Evolutionary conservation across 2,888 invertebrate genomes (phyloP).

Genomic region (Proisotoma minuta): DNA sequence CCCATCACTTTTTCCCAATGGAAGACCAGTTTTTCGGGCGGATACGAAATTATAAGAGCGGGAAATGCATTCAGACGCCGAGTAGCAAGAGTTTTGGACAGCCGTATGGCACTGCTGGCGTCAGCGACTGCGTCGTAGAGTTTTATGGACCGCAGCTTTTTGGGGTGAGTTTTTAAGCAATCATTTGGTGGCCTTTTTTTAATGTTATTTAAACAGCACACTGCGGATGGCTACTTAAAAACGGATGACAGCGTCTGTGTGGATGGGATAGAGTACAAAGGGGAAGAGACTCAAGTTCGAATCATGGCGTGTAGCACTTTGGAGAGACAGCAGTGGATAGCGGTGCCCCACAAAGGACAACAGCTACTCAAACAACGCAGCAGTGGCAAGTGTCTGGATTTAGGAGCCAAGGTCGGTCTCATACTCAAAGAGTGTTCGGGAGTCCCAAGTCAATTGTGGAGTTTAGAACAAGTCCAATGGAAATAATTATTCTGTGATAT

Average conservation of each 20-base stretch:
- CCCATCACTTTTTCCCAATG: conserved; percentile 90
- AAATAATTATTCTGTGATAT: no score
- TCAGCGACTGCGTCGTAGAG: conserved; percentile 61
- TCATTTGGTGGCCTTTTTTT: no score
- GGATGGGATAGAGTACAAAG: conserved; percentile 60
- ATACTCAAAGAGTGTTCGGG: conserved; percentile 59
- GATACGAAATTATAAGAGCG: conserved; percentile 59
- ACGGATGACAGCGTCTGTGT: conserved; percentile 83
- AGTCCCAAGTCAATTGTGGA: conserved; percentile 63
- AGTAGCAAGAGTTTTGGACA: conserved; percentile 55
- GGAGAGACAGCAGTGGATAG: conserved; percentile 65
- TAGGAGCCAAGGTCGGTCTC: conserved; percentile 55
- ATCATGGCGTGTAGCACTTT: conserved; percentile 68
- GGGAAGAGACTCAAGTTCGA: conserved; percentile 56
- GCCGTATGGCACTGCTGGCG: conserved; percentile 65
- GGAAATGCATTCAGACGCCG: conserved; percentile 63
- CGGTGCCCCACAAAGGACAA: conserved; percentile 53
- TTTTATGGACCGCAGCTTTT: conserved; percentile 63
- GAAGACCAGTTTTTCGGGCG: conserved; percentile 83
- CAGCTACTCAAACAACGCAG: no score
- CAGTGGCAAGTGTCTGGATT: conserved; percentile 60
- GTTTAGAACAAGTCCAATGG: conserved; percentile 65
- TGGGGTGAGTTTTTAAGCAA: no score
- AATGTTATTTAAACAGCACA: no score
- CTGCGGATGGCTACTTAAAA: conserved; percentile 68